A percentile compares a stretch with the other conserved stretches of the same genome.
Conservation (phyloP, 2,888 invertebrate species). For the Creontiades dilutus region DNA sequence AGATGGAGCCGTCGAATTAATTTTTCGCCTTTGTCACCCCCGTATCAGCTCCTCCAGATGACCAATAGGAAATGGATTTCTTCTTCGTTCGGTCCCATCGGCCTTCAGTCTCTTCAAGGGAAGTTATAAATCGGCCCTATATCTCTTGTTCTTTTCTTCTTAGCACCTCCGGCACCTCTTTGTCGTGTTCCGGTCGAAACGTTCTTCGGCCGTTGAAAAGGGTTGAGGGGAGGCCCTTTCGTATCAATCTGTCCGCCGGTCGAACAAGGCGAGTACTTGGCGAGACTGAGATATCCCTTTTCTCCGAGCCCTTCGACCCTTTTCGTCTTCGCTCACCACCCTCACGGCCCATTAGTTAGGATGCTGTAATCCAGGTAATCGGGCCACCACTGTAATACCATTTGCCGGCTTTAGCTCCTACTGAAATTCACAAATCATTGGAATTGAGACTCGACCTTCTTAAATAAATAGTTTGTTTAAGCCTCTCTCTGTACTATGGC, state of each 20-base stretch:
- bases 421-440: too few relatives aligned
- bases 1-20: background rate
- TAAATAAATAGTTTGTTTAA: too few relatives aligned
- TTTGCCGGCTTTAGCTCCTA: too few relatives aligned
- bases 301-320: background rate
- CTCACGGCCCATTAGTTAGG: background rate
- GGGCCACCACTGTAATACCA: too few relatives aligned
- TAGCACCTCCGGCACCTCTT: slow-evolving; percentile 5
- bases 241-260: slow-evolving; percentile 31
- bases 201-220: background rate
- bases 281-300: slow-evolving; percentile 34
- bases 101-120: background rate
- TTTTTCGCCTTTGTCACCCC: background rate
- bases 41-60: background rate
- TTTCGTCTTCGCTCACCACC: background rate
- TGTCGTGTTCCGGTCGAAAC: slow-evolving; percentile 9
- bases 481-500: too few relatives aligned
- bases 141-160: slow-evolving; percentile 38
- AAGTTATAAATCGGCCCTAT: slow-evolving; percentile 33
- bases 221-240: background rate
- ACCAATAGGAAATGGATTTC: background rate
- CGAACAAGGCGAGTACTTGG: slow-evolving; percentile 1
- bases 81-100: background rate
- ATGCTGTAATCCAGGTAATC: background rate
- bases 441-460: too few relatives aligned